Evolutionary conservation across 2,113 vertebrate genomes (phyloP).

Genomic region (Microcebus tavaratra): DNA sequence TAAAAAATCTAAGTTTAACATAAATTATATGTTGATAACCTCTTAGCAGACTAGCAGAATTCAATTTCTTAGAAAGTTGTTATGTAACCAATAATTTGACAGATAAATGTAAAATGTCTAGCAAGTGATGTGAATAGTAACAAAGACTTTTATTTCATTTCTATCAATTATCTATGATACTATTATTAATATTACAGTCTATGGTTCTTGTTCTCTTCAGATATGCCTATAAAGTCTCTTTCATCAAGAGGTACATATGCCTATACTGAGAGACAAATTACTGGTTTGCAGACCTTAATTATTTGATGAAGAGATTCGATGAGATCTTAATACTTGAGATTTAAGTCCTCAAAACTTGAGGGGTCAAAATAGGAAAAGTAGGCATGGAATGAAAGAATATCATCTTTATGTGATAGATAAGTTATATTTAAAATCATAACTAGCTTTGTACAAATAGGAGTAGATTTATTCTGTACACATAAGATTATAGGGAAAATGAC

Average conservation of each 20-base stretch:
- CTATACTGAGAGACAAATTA: not conserved
- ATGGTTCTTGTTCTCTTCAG: not conserved
- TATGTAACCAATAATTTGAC: not conserved
- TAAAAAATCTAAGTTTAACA: not conserved
- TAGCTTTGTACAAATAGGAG: constrained; percentile 47
- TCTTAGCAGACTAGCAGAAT: constrained; percentile 37
- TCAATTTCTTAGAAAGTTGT: constrained; percentile 36
- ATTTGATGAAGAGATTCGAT: constrained; percentile 59
- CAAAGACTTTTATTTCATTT: constrained; percentile 3
- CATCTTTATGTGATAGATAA: constrained; percentile 47
- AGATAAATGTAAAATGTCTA: not conserved
- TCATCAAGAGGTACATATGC: not conserved
- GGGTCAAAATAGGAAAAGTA: not conserved
- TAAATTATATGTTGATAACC: constrained; percentile 34
- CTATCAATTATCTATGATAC: not conserved
- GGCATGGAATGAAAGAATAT: constrained; percentile 43
- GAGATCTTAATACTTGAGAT: constrained; percentile 60
- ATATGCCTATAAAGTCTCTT: not conserved
- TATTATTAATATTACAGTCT: not conserved
- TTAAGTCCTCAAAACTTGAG: constrained; percentile 62
- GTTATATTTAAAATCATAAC: constrained; percentile 21
- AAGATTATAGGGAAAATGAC: constrained; percentile 3
- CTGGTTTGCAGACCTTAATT: constrained; percentile 57
- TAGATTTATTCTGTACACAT: constrained; percentile 57
- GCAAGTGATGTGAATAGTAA: not conserved